These are phyloP conservation scores for Drosophila ambigua DNA, from an alignment of 1,140 invertebrate species.

Conservation along the genomic window DNA sequence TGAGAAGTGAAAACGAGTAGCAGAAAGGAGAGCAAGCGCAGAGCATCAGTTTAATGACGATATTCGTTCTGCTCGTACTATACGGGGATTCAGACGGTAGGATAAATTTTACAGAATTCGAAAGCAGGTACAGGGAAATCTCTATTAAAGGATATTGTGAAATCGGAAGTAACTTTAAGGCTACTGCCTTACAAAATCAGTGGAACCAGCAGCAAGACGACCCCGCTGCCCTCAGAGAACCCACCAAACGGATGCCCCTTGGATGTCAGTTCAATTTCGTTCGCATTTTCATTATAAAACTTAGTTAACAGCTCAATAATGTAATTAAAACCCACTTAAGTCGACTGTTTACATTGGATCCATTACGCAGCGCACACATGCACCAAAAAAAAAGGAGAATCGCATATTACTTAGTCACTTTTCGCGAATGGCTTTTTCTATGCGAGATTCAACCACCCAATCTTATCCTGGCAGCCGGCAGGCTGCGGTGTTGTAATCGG, in stretches of 20 bases:
- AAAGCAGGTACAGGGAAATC: too few relatives aligned
- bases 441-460: constrained; percentile 39
- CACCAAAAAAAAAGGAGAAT: constrained; percentile 7
- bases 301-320: constrained; percentile 33
- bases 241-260: neutral
- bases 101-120: too few relatives aligned
- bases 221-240: neutral
- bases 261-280: constrained; percentile 12
- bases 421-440: constrained; percentile 4
- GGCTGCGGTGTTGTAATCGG: constrained; percentile 76
- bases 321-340: constrained; percentile 52
- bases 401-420: constrained; percentile 37
- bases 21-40: too few relatives aligned
- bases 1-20: neutral
- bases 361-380: constrained; percentile 41
- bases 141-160: too few relatives aligned
- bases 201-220: too few relatives aligned
- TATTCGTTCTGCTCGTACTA: too few relatives aligned
- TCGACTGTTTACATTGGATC: constrained; percentile 45
- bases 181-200: too few relatives aligned
- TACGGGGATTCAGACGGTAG: too few relatives aligned
- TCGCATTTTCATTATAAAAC: constrained; percentile 16
- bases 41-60: too few relatives aligned
- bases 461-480: constrained; percentile 21
- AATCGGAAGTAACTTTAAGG: too few relatives aligned